Conservation (phyloP, 53 echinoderm and acorn worm species). For the Pentamera pediparva region DNA sequence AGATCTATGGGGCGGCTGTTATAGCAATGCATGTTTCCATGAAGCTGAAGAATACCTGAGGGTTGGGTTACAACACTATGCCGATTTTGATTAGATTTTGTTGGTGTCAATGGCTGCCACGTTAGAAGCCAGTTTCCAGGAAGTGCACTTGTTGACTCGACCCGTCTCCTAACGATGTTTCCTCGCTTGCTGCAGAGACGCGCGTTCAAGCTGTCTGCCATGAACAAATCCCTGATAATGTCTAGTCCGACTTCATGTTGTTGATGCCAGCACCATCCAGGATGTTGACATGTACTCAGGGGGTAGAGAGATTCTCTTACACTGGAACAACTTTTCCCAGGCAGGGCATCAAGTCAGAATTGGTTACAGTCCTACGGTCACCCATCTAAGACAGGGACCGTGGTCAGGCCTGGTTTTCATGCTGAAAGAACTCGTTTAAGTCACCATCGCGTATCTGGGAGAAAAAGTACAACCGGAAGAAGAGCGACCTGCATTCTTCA, state of each 20-base stretch:
- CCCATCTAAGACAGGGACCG: conserved; percentile 16
- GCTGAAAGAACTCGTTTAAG: conserved; percentile 2
- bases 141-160: background rate
- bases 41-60: too few species aligned
- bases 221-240: conserved; percentile 3
- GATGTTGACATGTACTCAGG: background rate
- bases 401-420: conserved; percentile 4
- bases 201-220: conserved; percentile 3
- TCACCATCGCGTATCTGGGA: conserved; percentile 12
- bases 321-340: conserved; percentile 4
- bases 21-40: too few species aligned
- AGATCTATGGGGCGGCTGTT: too few species aligned
- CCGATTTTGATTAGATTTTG: too few species aligned
- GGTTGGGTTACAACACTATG: too few species aligned
- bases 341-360: conserved; percentile 34
- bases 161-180: background rate
- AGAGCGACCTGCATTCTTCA: background rate
- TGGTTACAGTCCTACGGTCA: conserved; percentile 1
- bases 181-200: conserved; percentile 9
- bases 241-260: background rate
- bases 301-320: background rate
- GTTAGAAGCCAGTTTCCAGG: background rate
- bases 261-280: conserved; percentile 45
- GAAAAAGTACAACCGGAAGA: conserved; percentile 3
- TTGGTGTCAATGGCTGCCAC: background rate